phyloP scores from a whole-genome alignment of 2,113 vertebrate species.

The Columba livia region DNA sequence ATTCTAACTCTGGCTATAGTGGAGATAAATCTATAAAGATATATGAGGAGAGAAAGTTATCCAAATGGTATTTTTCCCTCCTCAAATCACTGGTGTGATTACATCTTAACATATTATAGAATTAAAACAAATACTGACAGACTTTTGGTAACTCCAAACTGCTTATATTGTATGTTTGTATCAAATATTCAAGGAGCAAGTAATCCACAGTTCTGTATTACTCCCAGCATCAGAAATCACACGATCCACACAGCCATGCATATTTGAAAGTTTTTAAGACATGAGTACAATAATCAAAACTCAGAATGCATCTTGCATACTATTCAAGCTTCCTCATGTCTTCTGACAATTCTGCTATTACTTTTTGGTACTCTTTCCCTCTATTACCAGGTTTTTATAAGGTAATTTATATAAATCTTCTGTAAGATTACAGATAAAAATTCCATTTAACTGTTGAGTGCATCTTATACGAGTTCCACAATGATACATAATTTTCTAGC shows the following conservation, averaged over 20 bases:
- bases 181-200: neutral
- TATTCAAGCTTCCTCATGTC: neutral
- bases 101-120: neutral
- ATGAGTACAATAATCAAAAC: neutral
- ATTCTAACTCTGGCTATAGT: neutral
- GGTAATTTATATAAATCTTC: conserved; percentile 55
- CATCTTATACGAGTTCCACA: conserved; percentile 32
- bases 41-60: neutral
- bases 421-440: conserved; percentile 52
- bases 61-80: neutral
- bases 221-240: neutral
- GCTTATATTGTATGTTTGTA: neutral
- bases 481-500: conserved; percentile 42
- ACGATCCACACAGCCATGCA: neutral
- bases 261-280: neutral
- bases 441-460: conserved; percentile 58
- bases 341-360: conserved; percentile 14
- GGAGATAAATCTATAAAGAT: neutral
- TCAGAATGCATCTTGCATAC: neutral
- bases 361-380: neutral
- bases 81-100: neutral
- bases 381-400: conserved; percentile 45
- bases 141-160: neutral
- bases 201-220: neutral
- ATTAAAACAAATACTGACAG: conserved; percentile 33